Percentiles rank a stretch among this genome's conserved stretches.
These are phyloP conservation scores for Drosophila pandora DNA, from an alignment of 1,140 invertebrate genomes.

Conservation along the genomic window DNA sequence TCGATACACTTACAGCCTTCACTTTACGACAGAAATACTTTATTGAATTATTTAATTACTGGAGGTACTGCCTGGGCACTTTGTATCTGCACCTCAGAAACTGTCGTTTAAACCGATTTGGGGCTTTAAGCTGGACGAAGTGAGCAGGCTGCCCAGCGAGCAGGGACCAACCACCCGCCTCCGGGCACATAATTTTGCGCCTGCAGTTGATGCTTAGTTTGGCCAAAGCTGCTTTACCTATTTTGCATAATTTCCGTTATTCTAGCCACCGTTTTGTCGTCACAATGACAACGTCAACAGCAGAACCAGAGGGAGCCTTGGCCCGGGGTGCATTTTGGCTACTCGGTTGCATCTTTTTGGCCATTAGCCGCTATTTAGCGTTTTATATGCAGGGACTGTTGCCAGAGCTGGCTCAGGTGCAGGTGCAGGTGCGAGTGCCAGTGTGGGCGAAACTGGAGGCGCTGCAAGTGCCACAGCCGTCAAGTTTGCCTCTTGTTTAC, in stretches of 20 bases:
- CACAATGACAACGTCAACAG: conserved; percentile 44
- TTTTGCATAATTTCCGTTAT: conserved; percentile 81
- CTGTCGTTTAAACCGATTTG: conserved; percentile 1
- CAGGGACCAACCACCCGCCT: not conserved
- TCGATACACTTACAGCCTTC: too few species aligned
- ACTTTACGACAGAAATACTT: not conserved
- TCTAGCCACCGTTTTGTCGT: conserved; percentile 28
- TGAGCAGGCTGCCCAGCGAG: not conserved
- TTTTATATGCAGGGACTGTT: conserved; percentile 43
- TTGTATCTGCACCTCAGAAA: not conserved
- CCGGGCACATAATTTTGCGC: conserved; percentile 64
- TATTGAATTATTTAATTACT: conserved; percentile 1
- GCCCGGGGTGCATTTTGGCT: conserved; percentile 52
- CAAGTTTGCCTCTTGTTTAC: conserved; percentile 18
- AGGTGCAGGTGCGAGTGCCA: conserved; percentile 3
- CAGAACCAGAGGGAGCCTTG: conserved; percentile 2
- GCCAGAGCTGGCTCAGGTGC: not conserved
- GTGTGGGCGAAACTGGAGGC: conserved; percentile 5
- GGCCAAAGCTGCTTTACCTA: conserved; percentile 77
- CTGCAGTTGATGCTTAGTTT: conserved; percentile 74
- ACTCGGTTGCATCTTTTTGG: conserved; percentile 67
- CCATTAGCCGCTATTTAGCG: conserved; percentile 74
- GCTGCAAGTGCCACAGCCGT: conserved; percentile 8
- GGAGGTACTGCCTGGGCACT: not conserved
- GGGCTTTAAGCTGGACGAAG: conserved; percentile 6